phyloP scores from a whole-genome alignment of 2,888 invertebrate genomes.

The Drosophila melanosoma region DNA sequence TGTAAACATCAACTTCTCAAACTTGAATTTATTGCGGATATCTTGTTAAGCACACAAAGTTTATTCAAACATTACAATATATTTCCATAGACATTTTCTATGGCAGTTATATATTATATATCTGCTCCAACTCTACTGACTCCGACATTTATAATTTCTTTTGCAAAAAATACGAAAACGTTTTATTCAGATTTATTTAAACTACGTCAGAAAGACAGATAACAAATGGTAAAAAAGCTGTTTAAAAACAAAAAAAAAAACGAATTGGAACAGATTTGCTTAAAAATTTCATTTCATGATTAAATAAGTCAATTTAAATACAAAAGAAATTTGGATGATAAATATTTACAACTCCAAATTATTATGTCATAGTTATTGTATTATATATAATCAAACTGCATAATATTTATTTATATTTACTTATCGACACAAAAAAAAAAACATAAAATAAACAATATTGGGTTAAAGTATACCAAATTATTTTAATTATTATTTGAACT shows the following conservation, averaged over 20 bases:
- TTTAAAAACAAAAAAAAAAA: neutral
- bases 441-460: fast-evolving
- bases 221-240: neutral
- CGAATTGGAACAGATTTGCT: neutral
- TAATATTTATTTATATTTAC: neutral
- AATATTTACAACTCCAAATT: neutral
- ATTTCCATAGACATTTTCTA: neutral
- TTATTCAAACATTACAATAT: neutral
- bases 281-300: neutral
- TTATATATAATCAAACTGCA: too few species aligned
- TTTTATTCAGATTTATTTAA: neutral
- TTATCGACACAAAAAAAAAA: neutral
- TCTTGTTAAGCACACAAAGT: neutral
- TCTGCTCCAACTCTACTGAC: fast-evolving
- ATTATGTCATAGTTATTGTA: neutral
- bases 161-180: neutral
- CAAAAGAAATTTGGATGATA: neutral
- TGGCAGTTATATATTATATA: neutral
- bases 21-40: neutral
- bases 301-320: neutral
- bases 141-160: neutral
- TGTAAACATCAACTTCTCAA: neutral
- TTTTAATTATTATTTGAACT: neutral
- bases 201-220: neutral
- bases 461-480: neutral